Evolutionary conservation across 2,888 invertebrate species (phyloP), one percentile per base, ranked within the genome.

Genomic region (Dendrolimus pini): DNA sequence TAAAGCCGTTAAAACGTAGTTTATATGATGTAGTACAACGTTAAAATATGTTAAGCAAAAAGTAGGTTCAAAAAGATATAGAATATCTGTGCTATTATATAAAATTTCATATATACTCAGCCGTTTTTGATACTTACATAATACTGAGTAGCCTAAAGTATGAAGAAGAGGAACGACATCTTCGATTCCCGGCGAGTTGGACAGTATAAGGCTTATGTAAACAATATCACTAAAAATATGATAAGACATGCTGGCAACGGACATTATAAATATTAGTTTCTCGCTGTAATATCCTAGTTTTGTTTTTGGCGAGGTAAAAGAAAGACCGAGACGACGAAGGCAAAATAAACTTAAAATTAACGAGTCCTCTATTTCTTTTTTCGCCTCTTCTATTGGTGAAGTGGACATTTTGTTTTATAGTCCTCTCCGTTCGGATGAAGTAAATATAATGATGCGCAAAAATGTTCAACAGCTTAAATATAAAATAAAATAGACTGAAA

Each of bases 151-250:
- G 61, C 89, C 89, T 69, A 87, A 84, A 64, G 85, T 85, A 67
- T 89, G 89, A 61, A 89, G 83, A 72, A 88, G 80, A 66, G 88
- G 89, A 61, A 90, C 88, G 62, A 89, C 84, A 63, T 88, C 82
- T 73, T 90, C 89, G 54, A 90, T 80, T 69, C 78, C 77, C 65
- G 89, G 88, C 62, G 88, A 83, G 72, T 82, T 80, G 47, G 79
- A 72, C 70, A 89, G 77, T 65, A 83, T 84, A 71, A 88, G 73
- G 55, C 74, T 75, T 63, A 89, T 89, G 73, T 77, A 82, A 63
- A 69, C 77, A 61, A 87, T 72, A 74, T 89, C 90, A 77, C 85
- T 84, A 63, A 85, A 85, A 52, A 87, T 85, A 67, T 89, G 89
- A 67, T 82, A 85, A 66, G 81, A 84, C 62, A 89, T 83, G 56